A percentile compares a stretch with the other conserved stretches of the same genome.
Evolutionary conservation across 2,888 invertebrate genomes (phyloP).

Genomic region (Diaphora mendica): DNA sequence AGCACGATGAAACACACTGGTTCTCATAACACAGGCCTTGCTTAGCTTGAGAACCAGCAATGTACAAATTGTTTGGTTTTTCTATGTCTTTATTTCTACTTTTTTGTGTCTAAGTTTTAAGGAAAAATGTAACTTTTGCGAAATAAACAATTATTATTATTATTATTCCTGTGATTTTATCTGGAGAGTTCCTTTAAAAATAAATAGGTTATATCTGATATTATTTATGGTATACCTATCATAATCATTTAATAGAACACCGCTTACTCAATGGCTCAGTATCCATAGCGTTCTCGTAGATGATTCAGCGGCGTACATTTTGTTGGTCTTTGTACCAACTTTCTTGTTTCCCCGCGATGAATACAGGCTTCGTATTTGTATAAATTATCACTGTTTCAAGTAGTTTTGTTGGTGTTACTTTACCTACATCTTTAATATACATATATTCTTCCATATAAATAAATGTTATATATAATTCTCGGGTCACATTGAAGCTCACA

Average conservation of each 20-base stretch:
- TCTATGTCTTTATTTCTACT: too few relatives aligned
- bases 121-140: too few relatives aligned
- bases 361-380: conserved; percentile 28
- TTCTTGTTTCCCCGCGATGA: conserved; percentile 64
- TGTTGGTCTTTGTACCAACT: conserved; percentile 71
- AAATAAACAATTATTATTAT: too few relatives aligned
- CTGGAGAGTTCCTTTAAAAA: neutral
- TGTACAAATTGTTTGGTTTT: too few relatives aligned
- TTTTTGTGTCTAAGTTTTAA: too few relatives aligned
- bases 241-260: neutral
- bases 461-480: neutral
- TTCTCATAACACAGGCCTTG: too few relatives aligned
- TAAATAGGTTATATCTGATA: neutral
- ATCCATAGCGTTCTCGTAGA: conserved; percentile 54
- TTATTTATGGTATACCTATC: too few relatives aligned
- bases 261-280: conserved; percentile 50
- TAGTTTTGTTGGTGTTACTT: conserved; percentile 12
- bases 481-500: too few relatives aligned
- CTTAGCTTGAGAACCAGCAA: too few relatives aligned
- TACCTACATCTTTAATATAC: neutral
- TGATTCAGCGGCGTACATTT: conserved; percentile 67
- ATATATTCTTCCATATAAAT: neutral
- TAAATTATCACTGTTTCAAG: conserved; percentile 17
- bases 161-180: too few relatives aligned
- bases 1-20: too few relatives aligned